These are phyloP conservation scores for Lepus oiostolus DNA, from an alignment of 2,797 vertebrate species.

Conservation along the genomic window DNA sequence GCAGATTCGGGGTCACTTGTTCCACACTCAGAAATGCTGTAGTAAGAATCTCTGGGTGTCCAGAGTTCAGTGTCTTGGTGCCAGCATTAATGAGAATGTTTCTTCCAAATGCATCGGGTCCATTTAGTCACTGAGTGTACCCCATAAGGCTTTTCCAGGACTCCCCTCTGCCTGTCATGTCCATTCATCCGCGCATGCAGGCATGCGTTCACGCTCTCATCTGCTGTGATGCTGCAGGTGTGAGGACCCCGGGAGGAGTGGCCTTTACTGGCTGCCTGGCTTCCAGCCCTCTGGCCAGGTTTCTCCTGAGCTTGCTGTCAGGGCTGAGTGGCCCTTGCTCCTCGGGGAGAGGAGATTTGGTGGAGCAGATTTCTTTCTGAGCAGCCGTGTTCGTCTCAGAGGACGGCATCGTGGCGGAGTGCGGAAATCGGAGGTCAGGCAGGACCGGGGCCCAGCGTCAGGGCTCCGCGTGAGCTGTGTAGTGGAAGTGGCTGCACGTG, in stretches of 20 bases:
- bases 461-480: neutral
- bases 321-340: constrained; percentile 63
- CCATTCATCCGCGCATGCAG: neutral
- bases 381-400: constrained; percentile 61
- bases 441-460: neutral
- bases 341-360: constrained; percentile 56
- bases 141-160: neutral
- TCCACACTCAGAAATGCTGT: neutral
- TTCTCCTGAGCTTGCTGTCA: constrained; percentile 36
- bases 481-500: neutral
- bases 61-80: neutral
- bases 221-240: neutral
- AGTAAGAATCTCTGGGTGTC: constrained; percentile 28
- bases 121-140: neutral
- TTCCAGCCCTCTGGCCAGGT: constrained; percentile 42
- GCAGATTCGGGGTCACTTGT: neutral
- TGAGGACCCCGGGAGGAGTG: neutral
- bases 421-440: constrained; percentile 64
- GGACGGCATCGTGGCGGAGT: constrained; percentile 62
- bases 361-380: constrained; percentile 73
- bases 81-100: neutral
- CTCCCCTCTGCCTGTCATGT: neutral
- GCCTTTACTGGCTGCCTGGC: neutral
- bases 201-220: neutral
- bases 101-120: neutral